Conservation (phyloP, 2,113 vertebrate species). For the Coturnix japonica region DNA sequence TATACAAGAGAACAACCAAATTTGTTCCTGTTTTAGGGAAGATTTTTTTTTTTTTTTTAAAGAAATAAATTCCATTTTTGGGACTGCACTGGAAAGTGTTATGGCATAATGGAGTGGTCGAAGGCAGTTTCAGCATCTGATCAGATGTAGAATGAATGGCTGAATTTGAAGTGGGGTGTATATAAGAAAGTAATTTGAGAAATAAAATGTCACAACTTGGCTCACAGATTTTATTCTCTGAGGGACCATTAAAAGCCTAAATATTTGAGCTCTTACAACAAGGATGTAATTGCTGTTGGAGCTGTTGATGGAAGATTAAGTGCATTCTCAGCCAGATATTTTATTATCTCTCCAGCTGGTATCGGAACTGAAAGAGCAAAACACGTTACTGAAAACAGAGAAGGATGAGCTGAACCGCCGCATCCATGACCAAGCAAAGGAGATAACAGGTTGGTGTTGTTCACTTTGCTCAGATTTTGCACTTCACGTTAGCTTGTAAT, state of each 20-base stretch:
- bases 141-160: not conserved
- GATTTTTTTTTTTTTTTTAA: constrained; percentile 4
- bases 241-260: not conserved
- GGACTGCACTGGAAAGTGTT: not conserved
- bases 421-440: constrained; percentile 92
- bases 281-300: not conserved
- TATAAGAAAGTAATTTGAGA: not conserved
- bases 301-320: not conserved
- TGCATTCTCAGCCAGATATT: not conserved
- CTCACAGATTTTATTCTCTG: not conserved
- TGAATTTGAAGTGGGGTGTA: not conserved
- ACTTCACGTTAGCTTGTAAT: not conserved
- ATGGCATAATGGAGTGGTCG: not conserved
- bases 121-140: not conserved
- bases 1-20: not conserved
- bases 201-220: not conserved
- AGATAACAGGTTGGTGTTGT: constrained; percentile 88
- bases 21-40: not conserved
- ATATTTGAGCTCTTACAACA: not conserved
- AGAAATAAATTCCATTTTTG: not conserved
- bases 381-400: constrained; percentile 89
- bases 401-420: constrained; percentile 91
- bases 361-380: constrained; percentile 92
- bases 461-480: not conserved
- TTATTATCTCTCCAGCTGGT: constrained; percentile 83